Conservation (phyloP, 2,797 vertebrate species). For the Poecile montanus region DNA sequence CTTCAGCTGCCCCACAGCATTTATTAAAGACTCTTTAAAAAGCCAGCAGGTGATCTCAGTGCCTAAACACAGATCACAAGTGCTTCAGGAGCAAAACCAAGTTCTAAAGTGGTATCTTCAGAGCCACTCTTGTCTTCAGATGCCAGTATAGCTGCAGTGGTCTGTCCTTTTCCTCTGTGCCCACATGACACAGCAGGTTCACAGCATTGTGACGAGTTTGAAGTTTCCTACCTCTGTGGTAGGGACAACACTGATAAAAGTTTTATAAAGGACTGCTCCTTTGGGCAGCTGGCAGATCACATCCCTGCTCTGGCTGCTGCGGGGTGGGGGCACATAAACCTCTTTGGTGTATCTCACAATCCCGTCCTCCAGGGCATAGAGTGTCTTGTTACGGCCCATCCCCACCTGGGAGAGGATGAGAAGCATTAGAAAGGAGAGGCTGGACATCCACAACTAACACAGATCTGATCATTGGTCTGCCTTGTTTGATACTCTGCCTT, state of each 20-base stretch:
- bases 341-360: slow-evolving; percentile 91
- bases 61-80: background rate
- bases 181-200: background rate
- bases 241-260: slow-evolving; percentile 90
- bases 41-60: background rate
- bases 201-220: slow-evolving; percentile 88
- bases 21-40: slow-evolving; percentile 20
- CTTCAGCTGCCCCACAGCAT: background rate
- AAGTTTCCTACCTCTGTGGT: slow-evolving; percentile 85
- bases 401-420: slow-evolving; percentile 84
- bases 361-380: slow-evolving; percentile 93
- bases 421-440: background rate
- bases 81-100: background rate
- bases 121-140: background rate
- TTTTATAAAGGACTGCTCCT: slow-evolving; percentile 92
- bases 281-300: slow-evolving; percentile 84
- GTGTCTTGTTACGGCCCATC: slow-evolving; percentile 87
- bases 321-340: slow-evolving; percentile 86
- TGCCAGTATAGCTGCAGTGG: background rate
- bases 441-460: background rate
- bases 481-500: background rate
- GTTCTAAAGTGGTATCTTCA: background rate
- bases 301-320: slow-evolving; percentile 71
- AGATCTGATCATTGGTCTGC: background rate
- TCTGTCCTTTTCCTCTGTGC: background rate